Evolutionary conservation across 2,888 invertebrate species (phyloP).

Genomic region (Cartodere bifasciata): DNA sequence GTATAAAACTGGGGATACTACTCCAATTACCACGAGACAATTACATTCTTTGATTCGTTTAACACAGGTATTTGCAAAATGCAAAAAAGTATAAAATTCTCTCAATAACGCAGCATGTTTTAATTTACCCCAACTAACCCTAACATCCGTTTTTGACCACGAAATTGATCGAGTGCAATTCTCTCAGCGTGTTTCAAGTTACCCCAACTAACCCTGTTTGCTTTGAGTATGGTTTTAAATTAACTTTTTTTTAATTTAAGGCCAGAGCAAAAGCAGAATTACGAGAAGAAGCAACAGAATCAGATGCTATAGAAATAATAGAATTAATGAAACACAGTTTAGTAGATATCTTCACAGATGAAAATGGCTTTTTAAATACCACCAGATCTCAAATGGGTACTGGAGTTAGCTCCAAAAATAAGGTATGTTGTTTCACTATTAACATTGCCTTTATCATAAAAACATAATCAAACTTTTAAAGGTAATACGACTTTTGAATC

Average conservation of each 20-base stretch:
- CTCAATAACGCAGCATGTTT: neutral
- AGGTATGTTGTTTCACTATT: conserved; percentile 35
- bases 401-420: conserved; percentile 56
- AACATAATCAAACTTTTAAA: conserved; percentile 22
- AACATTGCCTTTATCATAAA: neutral
- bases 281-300: conserved; percentile 60
- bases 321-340: conserved; percentile 73
- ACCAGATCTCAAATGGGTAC: conserved; percentile 59
- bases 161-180: neutral
- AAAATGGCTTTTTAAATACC: conserved; percentile 51
- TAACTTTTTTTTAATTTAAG: conserved; percentile 31
- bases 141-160: neutral
- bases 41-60: conserved; percentile 79
- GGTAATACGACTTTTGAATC: conserved; percentile 60
- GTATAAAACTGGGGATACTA: conserved; percentile 50
- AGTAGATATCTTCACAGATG: conserved; percentile 62
- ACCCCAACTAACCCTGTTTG: too few relatives aligned
- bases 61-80: conserved; percentile 45
- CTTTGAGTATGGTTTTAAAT: too few relatives aligned
- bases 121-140: neutral
- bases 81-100: too few relatives aligned
- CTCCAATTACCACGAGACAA: conserved; percentile 80
- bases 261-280: conserved; percentile 83
- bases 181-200: too few relatives aligned
- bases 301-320: conserved; percentile 77